Evolutionary conservation across 1,140 invertebrate genomes (phyloP), one percentile per base, ranked within the genome.

Genomic region (Brachionus asplanchnoidis): DNA sequence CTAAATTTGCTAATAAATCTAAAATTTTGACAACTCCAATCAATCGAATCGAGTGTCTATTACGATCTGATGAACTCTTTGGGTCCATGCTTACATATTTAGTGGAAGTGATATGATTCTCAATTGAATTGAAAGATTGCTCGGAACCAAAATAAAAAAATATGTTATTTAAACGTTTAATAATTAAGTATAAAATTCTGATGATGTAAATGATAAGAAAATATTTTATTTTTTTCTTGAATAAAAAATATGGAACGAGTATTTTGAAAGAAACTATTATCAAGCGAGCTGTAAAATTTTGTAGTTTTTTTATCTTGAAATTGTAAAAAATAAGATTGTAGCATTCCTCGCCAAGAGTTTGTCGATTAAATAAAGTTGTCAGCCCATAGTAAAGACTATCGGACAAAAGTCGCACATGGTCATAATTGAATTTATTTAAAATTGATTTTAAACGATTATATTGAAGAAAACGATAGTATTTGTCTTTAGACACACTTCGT

Each of bases 281-380:
- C 1, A 60, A 60, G n/a, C 60, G 46, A 82, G 20, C 11, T 12
- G n/a, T 1, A 2, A 65, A 65, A 53, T 17, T 65, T 17, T 65
- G 79, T 20, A 82, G 2, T 26, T 82, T 60, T 9, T 82, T 36
- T 7, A 28, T 40, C 6, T 82, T 82, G 17, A 2, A 60, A 44
- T 82, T 68, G 23, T 23, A 82, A 3, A 68, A 44, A 60, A 82
- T 82, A 5, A 82, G 40, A 60, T 82, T 65, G n/a, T 60, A 82
- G 28, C 42, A 60, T 32, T 82, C 79, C 36, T 82, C 20, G 23
- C 79, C 79, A 8, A 82, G 32, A 28, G 79, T 82, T 60, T 82
- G 79, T 32, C 79, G 14, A 68, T 82, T 82, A 1, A 68, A 60
- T 44, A 82, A 36, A 82, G 26, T 82, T 8, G 79, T 82, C 20